Evolutionary conservation across 2,113 vertebrate genomes (phyloP).

Genomic region (Aphelocoma coerulescens): DNA sequence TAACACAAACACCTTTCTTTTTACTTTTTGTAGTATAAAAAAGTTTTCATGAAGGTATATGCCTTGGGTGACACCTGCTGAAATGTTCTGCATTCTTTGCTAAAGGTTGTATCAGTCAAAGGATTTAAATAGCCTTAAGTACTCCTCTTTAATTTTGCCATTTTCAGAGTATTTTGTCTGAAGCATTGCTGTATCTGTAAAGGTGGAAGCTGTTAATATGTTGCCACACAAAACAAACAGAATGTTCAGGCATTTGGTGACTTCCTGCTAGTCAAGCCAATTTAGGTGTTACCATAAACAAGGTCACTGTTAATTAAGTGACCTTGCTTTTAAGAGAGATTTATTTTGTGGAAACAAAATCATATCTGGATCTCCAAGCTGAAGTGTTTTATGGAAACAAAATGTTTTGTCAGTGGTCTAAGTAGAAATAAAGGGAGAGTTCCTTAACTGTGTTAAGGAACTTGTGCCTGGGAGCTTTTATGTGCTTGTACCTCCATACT

Average conservation of each 20-base stretch:
- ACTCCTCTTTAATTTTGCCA: background rate
- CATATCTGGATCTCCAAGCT: background rate
- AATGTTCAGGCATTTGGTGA: background rate
- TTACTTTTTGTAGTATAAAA: background rate
- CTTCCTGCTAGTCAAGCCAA: background rate
- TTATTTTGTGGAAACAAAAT: background rate
- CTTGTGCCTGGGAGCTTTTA: background rate
- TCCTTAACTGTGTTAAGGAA: background rate
- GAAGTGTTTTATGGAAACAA: background rate
- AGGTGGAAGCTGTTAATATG: background rate
- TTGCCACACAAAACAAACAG: background rate
- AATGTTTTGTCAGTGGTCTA: background rate
- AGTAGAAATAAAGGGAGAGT: background rate
- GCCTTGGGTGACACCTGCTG: background rate
- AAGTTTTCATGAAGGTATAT: background rate
- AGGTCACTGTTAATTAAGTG: background rate
- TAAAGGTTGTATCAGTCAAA: background rate
- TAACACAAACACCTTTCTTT: too few relatives aligned
- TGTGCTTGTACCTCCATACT: background rate
- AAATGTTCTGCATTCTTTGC: background rate
- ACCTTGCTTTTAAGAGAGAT: background rate
- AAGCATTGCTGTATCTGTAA: background rate
- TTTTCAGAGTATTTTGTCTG: background rate
- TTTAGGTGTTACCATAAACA: background rate
- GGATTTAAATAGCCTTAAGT: background rate